Evolutionary conservation across 2,888 invertebrate species (phyloP).

Genomic region (Amorpha juglandis): DNA sequence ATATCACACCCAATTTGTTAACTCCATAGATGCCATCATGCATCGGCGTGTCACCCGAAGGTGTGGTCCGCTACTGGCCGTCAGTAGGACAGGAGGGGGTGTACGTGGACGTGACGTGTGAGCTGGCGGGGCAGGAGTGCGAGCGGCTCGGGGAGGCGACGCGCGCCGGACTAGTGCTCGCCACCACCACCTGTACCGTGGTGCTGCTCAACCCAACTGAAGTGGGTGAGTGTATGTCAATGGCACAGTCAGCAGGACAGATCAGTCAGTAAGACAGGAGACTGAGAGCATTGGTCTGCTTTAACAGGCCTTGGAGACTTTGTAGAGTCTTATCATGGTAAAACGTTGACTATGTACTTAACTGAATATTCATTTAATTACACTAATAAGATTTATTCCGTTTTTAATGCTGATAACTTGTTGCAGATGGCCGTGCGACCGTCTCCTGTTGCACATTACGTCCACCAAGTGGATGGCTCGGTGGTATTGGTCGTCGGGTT

Average conservation of each 20-base stretch:
- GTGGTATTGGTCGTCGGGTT: slow-evolving; percentile 92
- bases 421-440: slow-evolving; percentile 86
- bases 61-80: slow-evolving; percentile 95
- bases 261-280: background rate
- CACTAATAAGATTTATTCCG: no score
- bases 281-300: background rate
- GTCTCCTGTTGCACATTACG: slow-evolving; percentile 88
- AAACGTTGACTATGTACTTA: no score
- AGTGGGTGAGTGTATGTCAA: slow-evolving; percentile 44
- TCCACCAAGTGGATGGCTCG: slow-evolving; percentile 92
- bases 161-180: slow-evolving; percentile 91
- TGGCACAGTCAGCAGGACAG: no score
- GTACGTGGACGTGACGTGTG: slow-evolving; percentile 92
- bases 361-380: no score
- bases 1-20: background rate
- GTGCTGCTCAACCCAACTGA: slow-evolving; percentile 72
- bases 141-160: slow-evolving; percentile 88
- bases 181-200: slow-evolving; percentile 96
- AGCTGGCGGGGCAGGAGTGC: slow-evolving; percentile 94
- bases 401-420: slow-evolving; percentile 44
- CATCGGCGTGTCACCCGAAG: slow-evolving; percentile 96
- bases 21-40: slow-evolving; percentile 88
- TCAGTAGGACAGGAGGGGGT: slow-evolving; percentile 94
- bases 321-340: no score
- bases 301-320: no score